Conservation (phyloP, 2,888 invertebrate species). For the Polietes domitor region DNA sequence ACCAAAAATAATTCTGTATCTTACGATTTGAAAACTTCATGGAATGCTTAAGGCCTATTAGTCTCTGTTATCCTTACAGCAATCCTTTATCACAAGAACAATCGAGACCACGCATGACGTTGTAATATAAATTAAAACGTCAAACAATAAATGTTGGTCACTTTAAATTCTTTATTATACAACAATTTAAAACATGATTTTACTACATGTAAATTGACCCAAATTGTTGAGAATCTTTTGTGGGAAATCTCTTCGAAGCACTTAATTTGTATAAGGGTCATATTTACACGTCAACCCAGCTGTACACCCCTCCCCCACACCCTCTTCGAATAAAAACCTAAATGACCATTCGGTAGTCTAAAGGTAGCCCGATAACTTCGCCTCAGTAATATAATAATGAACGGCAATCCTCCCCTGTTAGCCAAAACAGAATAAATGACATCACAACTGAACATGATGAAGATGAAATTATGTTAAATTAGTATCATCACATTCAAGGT, state of each 20-base stretch:
- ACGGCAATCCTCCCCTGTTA: neutral
- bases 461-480: conserved; percentile 57
- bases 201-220: conserved; percentile 35
- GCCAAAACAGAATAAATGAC: neutral
- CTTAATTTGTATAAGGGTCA: conserved; percentile 44
- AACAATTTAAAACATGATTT: conserved; percentile 2
- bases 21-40: no score
- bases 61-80: no score
- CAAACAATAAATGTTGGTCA: no score
- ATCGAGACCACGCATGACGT: no score
- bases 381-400: neutral
- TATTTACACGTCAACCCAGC: conserved; percentile 4
- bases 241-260: conserved; percentile 23
- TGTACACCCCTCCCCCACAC: neutral
- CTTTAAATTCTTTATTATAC: neutral
- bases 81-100: no score
- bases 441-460: conserved; percentile 36
- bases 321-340: neutral
- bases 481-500: conserved; percentile 55
- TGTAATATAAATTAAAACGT: no score
- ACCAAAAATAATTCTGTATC: no score
- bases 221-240: conserved; percentile 9
- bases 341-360: conserved; percentile 12
- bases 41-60: no score
- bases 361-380: neutral